phyloP scores from a whole-genome alignment of 1,140 invertebrate species.

The Dendrolimus punctatus region DNA sequence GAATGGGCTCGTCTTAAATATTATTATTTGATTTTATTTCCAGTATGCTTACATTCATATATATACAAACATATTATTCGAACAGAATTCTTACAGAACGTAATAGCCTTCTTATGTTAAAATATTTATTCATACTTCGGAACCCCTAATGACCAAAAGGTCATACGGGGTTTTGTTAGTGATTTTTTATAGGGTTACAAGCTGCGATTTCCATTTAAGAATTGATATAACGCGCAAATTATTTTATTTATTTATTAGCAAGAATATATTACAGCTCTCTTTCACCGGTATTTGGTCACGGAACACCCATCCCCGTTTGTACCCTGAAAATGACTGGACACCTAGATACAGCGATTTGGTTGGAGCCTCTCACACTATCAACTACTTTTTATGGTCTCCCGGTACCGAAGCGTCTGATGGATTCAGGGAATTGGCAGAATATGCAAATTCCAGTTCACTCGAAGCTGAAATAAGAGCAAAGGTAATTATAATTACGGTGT shows the following conservation, averaged over 20 bases:
- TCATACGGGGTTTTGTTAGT: too few species aligned
- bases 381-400: constrained; percentile 43
- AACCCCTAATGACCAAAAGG: too few species aligned
- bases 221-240: too few species aligned
- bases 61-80: too few species aligned
- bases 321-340: constrained; percentile 55
- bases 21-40: too few species aligned
- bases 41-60: too few species aligned
- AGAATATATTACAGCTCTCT: constrained; percentile 26
- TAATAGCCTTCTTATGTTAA: too few species aligned
- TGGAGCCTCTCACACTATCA: constrained; percentile 43
- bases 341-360: constrained; percentile 48
- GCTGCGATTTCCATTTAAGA: too few species aligned
- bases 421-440: constrained; percentile 41
- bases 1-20: too few species aligned
- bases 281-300: constrained; percentile 59
- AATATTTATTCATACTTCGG: too few species aligned
- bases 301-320: constrained; percentile 48
- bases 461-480: constrained; percentile 51
- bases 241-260: background rate
- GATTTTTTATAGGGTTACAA: too few species aligned
- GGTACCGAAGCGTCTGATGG: constrained; percentile 38
- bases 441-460: constrained; percentile 45
- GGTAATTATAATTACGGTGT: constrained; percentile 30
- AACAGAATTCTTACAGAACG: too few species aligned